Conservation (phyloP, 1,140 invertebrate species). For the Cyclina sinensis region DNA sequence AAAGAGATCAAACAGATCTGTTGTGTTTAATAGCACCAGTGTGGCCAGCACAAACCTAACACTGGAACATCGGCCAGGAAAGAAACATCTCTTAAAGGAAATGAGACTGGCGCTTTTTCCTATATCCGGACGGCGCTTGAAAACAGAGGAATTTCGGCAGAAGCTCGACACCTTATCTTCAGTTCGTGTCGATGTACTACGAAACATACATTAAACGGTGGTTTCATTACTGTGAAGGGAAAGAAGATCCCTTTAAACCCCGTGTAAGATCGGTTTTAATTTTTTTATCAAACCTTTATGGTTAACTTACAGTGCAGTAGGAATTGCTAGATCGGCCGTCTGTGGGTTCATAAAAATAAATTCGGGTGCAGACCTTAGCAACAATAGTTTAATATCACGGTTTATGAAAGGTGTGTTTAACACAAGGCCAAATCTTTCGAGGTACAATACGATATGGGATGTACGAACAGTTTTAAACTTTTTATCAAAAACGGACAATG, state of each 20-base stretch:
- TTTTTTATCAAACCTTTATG: background rate
- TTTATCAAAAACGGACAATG: background rate
- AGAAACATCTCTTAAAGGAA: slow-evolving; percentile 5
- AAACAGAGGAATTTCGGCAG: slow-evolving; percentile 18
- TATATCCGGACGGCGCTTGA: slow-evolving; percentile 17
- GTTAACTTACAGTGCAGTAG: background rate
- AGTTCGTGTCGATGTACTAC: background rate
- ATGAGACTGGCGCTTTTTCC: slow-evolving; percentile 23
- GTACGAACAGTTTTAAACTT: background rate
- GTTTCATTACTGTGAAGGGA: background rate
- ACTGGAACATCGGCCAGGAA: background rate
- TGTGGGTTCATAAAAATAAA: background rate
- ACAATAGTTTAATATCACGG: background rate
- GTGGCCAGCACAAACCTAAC: slow-evolving; percentile 2
- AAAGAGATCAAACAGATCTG: slow-evolving; percentile 6
- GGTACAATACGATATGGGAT: background rate
- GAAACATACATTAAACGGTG: background rate
- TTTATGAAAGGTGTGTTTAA: too few species aligned
- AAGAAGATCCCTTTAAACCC: background rate
- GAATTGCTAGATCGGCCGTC: background rate
- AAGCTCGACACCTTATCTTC: slow-evolving; percentile 1
- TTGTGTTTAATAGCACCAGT: slow-evolving; percentile 19
- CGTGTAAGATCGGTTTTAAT: background rate
- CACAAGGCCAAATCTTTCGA: background rate
- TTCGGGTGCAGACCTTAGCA: background rate